Base-by-base conservation (phyloP, 2,888 invertebrate species). In the Leucozona laternaria region DNA sequence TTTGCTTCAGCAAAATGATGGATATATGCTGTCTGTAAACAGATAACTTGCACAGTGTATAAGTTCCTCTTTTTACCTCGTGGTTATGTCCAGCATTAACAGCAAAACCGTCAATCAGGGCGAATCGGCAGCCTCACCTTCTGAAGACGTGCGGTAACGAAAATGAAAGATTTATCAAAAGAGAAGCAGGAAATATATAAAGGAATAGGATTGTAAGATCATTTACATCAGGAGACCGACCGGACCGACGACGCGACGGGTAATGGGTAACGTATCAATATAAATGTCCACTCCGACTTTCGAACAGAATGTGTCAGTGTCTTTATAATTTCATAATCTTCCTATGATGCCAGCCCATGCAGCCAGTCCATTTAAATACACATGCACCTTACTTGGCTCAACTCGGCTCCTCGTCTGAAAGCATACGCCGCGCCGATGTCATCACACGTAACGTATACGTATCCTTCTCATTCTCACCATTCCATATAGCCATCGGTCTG, bases 1-100 rank as follows among this genome's bases (percentile, higher is more conserved):
- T 91, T 91, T 91, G 90, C 89, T 90, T 90, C 89, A 90, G 91
- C 71, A 4, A 82, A 82, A 82, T 86, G 86, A 86, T 86, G 81
- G 86, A 86, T 86, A 86, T 78, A 71, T 75, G 64, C 70, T 78
- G 81, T 64, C 75, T 73, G 68, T 34, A 70, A 60, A 20, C 40
- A 64, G 64, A 57, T 76, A 58, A 34, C 48, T 71, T 76, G 58
- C 71, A 50, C 60, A 48, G 53, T 60, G 83, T 31, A 53, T 79
- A 83, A 83, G 83, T 60, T 83, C 75, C 55, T 66, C 60, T 55
- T 72, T 68, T 43, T 53, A 72, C 73, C 60, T 34, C 34, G 34
- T 25, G n/a, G 71, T 60, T 40, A 37, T 37, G 37, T 70, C 50
- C 43, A 70, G 57, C 58, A 76, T 60, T 62, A 50, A 45, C 70